Base-by-base conservation (phyloP, 2,797 vertebrate species). In the Melanogrammus aeglefinus region DNA sequence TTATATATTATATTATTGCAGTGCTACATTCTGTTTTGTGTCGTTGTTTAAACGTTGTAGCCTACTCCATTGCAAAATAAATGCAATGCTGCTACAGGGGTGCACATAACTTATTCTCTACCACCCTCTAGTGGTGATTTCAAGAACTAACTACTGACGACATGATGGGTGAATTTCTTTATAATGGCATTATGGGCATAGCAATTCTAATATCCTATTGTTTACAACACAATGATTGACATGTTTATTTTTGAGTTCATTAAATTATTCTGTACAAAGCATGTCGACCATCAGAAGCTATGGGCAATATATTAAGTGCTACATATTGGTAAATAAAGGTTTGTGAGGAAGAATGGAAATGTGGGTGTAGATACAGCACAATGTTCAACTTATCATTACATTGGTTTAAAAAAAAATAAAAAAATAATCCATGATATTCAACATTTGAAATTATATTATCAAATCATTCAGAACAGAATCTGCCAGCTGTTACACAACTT, bases 401-500 rank as follows among this genome's bases (percentile, higher is more conserved):
- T 27, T 69, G 7, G n/a, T 27, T 69, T 69, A 27, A 69, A 27
- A 69, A 24, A 69, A 69, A 27, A n/a, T n/a, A n/a, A 1, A 69
- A 2, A 24, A 12, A 69, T 9, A 24, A 69, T n/a, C 24, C 29
- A 27, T 8, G 3, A 27, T 69, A 69, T 69, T 69, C 24, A n/a
- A 27, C 63, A 4, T 69, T n/a, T 27, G 24, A 10, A 27, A 27
- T 9, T 12, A 27, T 13, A 13, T 69, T 3, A 27, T 27, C 63
- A 69, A 16, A 35, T 36, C 21, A 21, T 18, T 2, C 7, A 18
- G n/a, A n/a, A 74, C 27, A 18, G 39, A 69, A 6, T 14, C 41
- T 14, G 13, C 18, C 41, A 74, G 12, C n/a, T 71, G 0, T 96
- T 89, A 97, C 71, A 96, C 91, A 12, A 92, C 96, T 84, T 95